Evolutionary conservation across 2,888 invertebrate genomes (phyloP), one percentile per base, ranked within the genome.

Genomic region (Glomeris marginata): DNA sequence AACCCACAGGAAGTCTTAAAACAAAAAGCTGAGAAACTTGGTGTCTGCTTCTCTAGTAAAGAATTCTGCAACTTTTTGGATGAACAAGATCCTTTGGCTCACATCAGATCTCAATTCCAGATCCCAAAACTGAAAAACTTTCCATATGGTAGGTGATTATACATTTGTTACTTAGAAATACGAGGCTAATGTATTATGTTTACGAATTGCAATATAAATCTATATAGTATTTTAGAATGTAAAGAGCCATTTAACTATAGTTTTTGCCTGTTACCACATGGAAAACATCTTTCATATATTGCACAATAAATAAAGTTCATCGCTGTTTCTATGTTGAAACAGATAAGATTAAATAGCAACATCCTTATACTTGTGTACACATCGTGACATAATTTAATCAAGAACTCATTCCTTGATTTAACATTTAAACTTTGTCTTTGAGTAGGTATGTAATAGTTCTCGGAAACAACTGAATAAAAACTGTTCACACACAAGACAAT

Each of bases 121-220:
- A 64, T 66, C 53, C 71, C 71, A 0, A 69, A 66, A 52, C 66
- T 66, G 61, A 62, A 60, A 45, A 62, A 64, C 15, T 52, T 71
- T n/a, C 60, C 62, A 2, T 50, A 58, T 51, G 62, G 70, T 70
- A 58, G 58, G 61, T 51, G 28, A 16, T 28, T 11, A 33, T 8
- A 45, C 8, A 3, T 8, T 28, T 28, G 28, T 5, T 28, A 28
- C 28, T 28, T n/a, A n/a, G n/a, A n/a, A n/a, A n/a, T n/a, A n/a
- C n/a, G n/a, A n/a, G n/a, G n/a, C n/a, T n/a, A n/a, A n/a, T n/a
- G 10, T 20, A 22, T 18, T 41, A 10, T 13, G 16, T 15, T 41
- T n/a, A 15, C 16, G 8, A 41, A 15, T 11, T 10, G 16, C 10
- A 41, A 10, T 41, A 8, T 13, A 10, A 10, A 38, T 38, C 16